Conservation (phyloP, 2,797 vertebrate species). For the Pangasius mekongensis region DNA sequence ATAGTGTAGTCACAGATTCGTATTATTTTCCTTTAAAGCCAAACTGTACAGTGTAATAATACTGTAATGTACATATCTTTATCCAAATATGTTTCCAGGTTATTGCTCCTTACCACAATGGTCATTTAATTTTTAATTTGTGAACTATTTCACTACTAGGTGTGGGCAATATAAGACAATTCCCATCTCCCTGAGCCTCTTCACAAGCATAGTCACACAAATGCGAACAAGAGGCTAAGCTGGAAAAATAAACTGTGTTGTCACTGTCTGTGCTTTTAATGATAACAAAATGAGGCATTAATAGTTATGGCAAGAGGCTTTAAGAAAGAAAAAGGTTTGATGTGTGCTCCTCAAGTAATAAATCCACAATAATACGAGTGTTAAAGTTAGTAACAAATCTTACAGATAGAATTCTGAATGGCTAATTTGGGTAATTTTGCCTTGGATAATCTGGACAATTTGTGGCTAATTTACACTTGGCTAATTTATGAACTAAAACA, state of each 20-base stretch:
- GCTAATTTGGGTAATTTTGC: neutral
- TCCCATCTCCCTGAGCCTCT: neutral
- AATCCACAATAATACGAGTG: neutral
- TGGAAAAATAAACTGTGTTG: neutral
- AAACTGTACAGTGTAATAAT: neutral
- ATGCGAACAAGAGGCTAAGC: neutral
- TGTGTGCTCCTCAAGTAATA: neutral
- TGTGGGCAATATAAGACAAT: neutral
- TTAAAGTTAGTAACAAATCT: conserved; percentile 7
- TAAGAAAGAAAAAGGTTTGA: neutral
- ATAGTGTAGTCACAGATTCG: neutral
- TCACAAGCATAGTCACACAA: neutral
- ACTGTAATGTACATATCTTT: neutral
- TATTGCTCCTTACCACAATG: neutral
- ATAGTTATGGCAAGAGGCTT: neutral
- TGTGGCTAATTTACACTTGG: conserved; percentile 4
- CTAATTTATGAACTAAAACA: conserved; percentile 1
- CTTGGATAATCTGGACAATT: neutral
- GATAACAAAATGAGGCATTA: neutral
- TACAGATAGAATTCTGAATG: neutral
- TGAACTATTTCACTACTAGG: neutral
- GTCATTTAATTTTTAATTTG: neutral
- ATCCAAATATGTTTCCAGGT: neutral
- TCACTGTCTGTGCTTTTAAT: neutral
- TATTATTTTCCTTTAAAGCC: neutral